Conservation (phyloP, 1,140 invertebrate genomes). For the Lerema accius region DNA sequence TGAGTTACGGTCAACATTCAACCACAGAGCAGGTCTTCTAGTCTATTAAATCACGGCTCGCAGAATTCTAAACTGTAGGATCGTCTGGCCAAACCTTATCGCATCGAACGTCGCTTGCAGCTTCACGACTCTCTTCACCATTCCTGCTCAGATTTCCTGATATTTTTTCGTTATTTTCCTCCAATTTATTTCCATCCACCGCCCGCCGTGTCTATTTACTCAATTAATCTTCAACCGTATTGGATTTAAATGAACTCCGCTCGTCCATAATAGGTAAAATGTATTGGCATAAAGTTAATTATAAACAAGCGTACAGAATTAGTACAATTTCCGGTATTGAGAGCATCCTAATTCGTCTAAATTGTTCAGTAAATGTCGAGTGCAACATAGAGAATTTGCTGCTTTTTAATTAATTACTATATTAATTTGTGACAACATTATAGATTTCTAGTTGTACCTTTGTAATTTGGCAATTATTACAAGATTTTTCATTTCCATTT, state of each 20-base stretch:
- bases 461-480: too few relatives aligned
- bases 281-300: not conserved
- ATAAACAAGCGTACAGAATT: conserved; percentile 7
- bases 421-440: too few relatives aligned
- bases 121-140: conserved; percentile 55
- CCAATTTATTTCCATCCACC: conserved; percentile 52
- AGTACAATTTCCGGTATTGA: too few relatives aligned
- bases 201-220: conserved; percentile 39
- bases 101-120: not conserved
- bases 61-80: too few relatives aligned
- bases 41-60: not conserved
- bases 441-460: too few relatives aligned
- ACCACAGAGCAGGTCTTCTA: not conserved
- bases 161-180: conserved; percentile 52
- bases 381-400: too few relatives aligned
- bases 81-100: not conserved
- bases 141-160: conserved; percentile 58
- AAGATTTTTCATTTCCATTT: too few relatives aligned
- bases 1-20: too few relatives aligned
- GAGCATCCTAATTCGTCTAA: too few relatives aligned
- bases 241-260: conserved; percentile 58
- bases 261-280: conserved; percentile 22
- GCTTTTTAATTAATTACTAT: too few relatives aligned
- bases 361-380: too few relatives aligned
- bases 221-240: conserved; percentile 29